A percentile compares a stretch with the other conserved stretches of the same genome.
phyloP scores from a whole-genome alignment of 2,797 vertebrate species.

The Alectoris magna region DNA sequence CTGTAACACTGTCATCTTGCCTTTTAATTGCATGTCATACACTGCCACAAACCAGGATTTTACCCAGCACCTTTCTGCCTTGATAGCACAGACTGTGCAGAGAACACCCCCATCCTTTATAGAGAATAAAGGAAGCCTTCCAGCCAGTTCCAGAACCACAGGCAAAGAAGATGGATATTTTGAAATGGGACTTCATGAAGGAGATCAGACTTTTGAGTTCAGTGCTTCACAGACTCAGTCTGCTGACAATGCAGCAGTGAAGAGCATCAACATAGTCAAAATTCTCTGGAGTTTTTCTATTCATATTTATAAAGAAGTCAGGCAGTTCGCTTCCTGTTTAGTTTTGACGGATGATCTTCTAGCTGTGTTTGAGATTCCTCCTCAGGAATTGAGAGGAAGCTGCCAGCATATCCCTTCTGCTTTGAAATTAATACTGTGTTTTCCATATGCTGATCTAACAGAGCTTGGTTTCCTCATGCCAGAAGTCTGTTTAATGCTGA shows the following conservation, averaged over 20 bases:
- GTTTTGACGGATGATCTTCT: conserved; percentile 84
- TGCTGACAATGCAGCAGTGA: conserved; percentile 27
- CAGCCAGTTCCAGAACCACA: conserved; percentile 51
- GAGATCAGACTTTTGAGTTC: conserved; percentile 77
- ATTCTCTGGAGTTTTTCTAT: conserved; percentile 91
- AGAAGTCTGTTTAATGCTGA: conserved; percentile 86
- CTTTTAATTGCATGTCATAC: conserved; percentile 84
- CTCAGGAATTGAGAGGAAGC: conserved; percentile 74
- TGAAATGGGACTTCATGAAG: conserved; percentile 92
- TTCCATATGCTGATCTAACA: conserved; percentile 83
- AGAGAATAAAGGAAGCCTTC: conserved; percentile 63
- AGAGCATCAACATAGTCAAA: conserved; percentile 77
- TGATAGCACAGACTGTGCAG: conserved; percentile 79
- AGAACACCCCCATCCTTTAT: conserved; percentile 65
- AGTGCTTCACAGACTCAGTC: conserved; percentile 70
- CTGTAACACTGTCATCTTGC: conserved; percentile 78
- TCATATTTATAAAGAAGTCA: conserved; percentile 80
- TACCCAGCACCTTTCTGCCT: conserved; percentile 83
- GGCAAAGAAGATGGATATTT: conserved; percentile 92
- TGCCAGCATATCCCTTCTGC: conserved; percentile 81
- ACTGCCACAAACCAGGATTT: conserved; percentile 88
- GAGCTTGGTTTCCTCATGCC: conserved; percentile 85
- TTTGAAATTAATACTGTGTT: conserved; percentile 82
- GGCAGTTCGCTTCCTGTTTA: conserved; percentile 87
- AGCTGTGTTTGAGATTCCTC: conserved; percentile 83